Evolutionary conservation across 2,113 vertebrate genomes (phyloP).

Genomic region (Mixornis gularis): DNA sequence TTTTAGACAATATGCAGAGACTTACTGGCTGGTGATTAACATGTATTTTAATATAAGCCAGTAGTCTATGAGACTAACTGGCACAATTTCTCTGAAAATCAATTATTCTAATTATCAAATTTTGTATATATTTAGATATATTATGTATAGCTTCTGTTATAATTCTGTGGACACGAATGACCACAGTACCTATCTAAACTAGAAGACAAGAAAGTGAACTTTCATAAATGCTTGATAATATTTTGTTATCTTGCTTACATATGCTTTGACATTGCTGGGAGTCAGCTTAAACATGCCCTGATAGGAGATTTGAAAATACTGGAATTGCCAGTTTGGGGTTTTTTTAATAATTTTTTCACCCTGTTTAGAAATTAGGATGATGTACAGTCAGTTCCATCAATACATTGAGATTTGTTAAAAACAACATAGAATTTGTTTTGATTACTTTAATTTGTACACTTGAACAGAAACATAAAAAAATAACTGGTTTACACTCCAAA

Average conservation of each 20-base stretch:
- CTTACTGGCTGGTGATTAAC: background rate
- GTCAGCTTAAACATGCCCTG: background rate
- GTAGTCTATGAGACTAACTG: background rate
- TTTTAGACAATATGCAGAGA: background rate
- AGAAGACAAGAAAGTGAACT: background rate
- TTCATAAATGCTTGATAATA: background rate
- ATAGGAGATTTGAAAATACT: background rate
- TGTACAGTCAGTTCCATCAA: background rate
- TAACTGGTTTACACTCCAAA: background rate
- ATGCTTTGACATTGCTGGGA: background rate
- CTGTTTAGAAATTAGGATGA: background rate
- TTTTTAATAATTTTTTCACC: background rate
- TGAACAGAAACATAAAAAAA: background rate
- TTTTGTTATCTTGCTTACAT: background rate
- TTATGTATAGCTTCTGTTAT: background rate
- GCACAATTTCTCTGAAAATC: background rate
- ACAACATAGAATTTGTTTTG: background rate
- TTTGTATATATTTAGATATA: background rate
- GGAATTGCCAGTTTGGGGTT: background rate
- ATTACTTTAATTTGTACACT: background rate
- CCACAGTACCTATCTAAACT: background rate
- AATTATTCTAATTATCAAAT: background rate
- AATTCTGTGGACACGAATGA: rapidly evolving
- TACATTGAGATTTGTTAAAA: background rate
- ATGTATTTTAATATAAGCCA: background rate